Percentiles rank a stretch among this genome's conserved stretches.
These are phyloP conservation scores for Phaenicophaeus curvirostris DNA, from an alignment of 2,797 vertebrate genomes.

Conservation along the genomic window DNA sequence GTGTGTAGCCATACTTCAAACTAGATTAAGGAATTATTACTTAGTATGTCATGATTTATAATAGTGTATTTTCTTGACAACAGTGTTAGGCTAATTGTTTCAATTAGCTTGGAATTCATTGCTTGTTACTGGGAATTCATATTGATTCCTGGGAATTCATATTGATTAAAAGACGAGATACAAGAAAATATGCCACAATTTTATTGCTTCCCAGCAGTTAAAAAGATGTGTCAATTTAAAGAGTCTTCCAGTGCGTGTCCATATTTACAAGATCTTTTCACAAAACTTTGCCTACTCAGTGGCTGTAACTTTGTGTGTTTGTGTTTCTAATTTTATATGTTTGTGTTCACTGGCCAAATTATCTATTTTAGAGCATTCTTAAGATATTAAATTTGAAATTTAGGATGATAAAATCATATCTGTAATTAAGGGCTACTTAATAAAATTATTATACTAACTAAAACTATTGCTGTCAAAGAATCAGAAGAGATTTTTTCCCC, in stretches of 20 bases:
- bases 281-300: background rate
- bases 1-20: slow-evolving; percentile 46
- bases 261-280: background rate
- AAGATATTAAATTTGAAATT: background rate
- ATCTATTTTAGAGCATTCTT: background rate
- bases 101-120: slow-evolving; percentile 41
- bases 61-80: slow-evolving; percentile 12
- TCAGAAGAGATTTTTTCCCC: background rate
- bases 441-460: background rate
- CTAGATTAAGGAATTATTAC: slow-evolving; percentile 63
- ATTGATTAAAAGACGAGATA: slow-evolving; percentile 55
- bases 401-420: background rate
- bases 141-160: slow-evolving; percentile 33
- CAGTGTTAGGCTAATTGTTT: slow-evolving; percentile 51
- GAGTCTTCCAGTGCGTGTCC: background rate
- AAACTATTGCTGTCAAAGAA: background rate
- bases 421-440: background rate
- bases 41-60: slow-evolving; percentile 62
- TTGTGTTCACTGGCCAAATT: background rate
- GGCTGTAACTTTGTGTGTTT: background rate
- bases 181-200: slow-evolving; percentile 15
- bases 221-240: background rate
- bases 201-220: slow-evolving; percentile 36
- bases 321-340: background rate
- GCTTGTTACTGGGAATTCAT: slow-evolving; percentile 42